A percentile compares a stretch with the other conserved stretches of the same genome.
These are phyloP conservation scores for Falco peregrinus DNA, from an alignment of 2,797 vertebrate genomes.

Conservation along the genomic window DNA sequence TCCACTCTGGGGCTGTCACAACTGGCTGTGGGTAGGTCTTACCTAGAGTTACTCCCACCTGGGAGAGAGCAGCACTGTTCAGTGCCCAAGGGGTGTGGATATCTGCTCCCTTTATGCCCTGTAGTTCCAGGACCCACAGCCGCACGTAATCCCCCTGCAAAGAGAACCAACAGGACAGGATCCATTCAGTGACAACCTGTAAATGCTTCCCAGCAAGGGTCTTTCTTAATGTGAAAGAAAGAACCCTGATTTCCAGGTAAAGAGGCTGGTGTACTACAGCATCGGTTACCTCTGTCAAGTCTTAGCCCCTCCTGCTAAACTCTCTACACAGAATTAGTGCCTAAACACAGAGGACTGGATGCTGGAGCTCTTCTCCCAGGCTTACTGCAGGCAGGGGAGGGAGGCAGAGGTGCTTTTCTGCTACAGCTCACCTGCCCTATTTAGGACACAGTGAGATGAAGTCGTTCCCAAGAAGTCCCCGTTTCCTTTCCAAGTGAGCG, in stretches of 20 bases:
- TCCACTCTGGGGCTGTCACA: constrained; percentile 79
- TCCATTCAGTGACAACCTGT: neutral
- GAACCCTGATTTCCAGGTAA: neutral
- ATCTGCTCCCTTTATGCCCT: constrained; percentile 75
- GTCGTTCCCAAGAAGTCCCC: neutral
- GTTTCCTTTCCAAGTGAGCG: neutral
- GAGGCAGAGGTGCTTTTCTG: neutral
- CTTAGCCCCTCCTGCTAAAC: neutral
- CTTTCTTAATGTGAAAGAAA: neutral
- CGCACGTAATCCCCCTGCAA: constrained; percentile 82
- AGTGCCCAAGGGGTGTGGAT: constrained; percentile 83
- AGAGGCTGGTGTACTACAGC: neutral
- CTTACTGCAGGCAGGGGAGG: neutral
- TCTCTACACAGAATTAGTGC: neutral
- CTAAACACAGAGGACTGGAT: neutral
- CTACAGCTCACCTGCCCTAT: neutral
- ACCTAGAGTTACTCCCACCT: constrained; percentile 71
- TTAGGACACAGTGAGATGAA: neutral
- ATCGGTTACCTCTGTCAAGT: neutral
- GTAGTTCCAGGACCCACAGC: constrained; percentile 83
- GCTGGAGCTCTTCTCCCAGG: neutral
- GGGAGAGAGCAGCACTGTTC: constrained; percentile 71
- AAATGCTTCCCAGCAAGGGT: neutral
- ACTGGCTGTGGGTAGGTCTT: constrained; percentile 81
- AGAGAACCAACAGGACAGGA: neutral